Percentiles rank a stretch among this genome's conserved stretches.
These are phyloP conservation scores for Adoxophyes honmai DNA, from an alignment of 1,140 invertebrate species.

Conservation along the genomic window DNA sequence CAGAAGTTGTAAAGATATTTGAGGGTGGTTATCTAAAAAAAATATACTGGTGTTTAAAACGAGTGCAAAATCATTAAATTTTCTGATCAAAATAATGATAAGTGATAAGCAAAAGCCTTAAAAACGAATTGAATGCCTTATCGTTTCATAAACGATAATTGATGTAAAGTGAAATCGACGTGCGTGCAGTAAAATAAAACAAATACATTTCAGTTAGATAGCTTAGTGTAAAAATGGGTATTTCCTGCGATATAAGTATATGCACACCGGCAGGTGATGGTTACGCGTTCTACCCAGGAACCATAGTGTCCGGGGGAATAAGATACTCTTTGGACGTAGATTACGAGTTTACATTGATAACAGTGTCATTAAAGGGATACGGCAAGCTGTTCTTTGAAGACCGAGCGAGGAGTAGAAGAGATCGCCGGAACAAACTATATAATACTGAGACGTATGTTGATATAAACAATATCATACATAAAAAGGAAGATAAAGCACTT, in stretches of 20 bases:
- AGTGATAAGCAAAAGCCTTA: no score
- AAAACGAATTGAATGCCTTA: no score
- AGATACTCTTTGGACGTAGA: conserved; percentile 16
- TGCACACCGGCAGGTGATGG: not conserved
- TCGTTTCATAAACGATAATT: no score
- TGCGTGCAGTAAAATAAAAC: no score
- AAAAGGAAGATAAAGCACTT: not conserved
- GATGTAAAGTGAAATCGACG: no score
- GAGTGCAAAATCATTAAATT: no score
- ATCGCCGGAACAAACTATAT: not conserved
- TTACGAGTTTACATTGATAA: conserved; percentile 14
- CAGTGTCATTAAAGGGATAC: conserved; percentile 16
- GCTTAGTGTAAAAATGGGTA: conserved; percentile 16
- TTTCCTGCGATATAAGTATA: conserved; percentile 18
- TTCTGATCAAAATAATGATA: no score
- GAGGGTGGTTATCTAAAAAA: no score
- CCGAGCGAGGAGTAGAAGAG: not conserved
- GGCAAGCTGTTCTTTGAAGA: not conserved
- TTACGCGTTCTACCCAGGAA: conserved; percentile 5
- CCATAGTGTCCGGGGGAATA: conserved; percentile 8
- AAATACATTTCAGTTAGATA: no score
- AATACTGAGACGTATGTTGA: conserved; percentile 9
- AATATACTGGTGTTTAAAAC: no score
- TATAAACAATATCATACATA: conserved; percentile 4
- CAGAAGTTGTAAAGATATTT: not conserved